Conservation (phyloP, 1,140 invertebrate genomes). For the Pogonomyrmex californicus region DNA sequence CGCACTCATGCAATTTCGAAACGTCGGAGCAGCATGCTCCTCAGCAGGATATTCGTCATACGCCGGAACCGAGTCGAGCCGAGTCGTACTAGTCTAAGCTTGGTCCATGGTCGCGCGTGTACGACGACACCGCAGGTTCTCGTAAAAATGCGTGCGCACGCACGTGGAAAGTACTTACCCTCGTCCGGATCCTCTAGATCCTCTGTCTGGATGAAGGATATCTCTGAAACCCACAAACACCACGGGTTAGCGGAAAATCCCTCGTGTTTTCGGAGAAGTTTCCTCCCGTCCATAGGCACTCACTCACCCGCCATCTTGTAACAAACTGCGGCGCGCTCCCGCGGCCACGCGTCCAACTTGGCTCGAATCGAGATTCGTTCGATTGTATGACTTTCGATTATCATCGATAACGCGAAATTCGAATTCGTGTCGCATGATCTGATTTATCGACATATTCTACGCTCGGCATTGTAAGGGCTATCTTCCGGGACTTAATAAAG, state of each 20-base stretch:
- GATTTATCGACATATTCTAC: no score
- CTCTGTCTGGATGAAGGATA: slow-evolving; percentile 83
- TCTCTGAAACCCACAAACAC: slow-evolving; percentile 86
- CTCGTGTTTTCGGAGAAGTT: slow-evolving; percentile 81
- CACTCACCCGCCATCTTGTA: slow-evolving; percentile 87
- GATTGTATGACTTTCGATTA: not conserved
- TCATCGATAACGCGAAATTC: slow-evolving; percentile 58
- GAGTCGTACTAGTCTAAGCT: slow-evolving; percentile 30
- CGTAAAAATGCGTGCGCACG: not conserved
- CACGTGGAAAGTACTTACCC: slow-evolving; percentile 79
- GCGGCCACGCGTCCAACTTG: slow-evolving; percentile 71
- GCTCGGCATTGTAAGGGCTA: no score
- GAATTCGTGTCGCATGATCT: not conserved
- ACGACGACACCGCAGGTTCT: not conserved
- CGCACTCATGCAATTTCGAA: slow-evolving; percentile 58
- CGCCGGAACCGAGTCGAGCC: slow-evolving; percentile 60
- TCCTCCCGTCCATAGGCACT: slow-evolving; percentile 84
- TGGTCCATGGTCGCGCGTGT: slow-evolving; percentile 14
- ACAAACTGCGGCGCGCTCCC: slow-evolving; percentile 84
- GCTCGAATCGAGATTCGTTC: slow-evolving; percentile 54
- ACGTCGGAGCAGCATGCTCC: not conserved
- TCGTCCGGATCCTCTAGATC: slow-evolving; percentile 80
- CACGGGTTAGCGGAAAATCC: slow-evolving; percentile 83
- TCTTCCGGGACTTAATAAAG: no score
- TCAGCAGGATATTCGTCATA: slow-evolving; percentile 59